phyloP scores from a whole-genome alignment of 2,113 vertebrate species.

The Psephotus haematonotus region DNA sequence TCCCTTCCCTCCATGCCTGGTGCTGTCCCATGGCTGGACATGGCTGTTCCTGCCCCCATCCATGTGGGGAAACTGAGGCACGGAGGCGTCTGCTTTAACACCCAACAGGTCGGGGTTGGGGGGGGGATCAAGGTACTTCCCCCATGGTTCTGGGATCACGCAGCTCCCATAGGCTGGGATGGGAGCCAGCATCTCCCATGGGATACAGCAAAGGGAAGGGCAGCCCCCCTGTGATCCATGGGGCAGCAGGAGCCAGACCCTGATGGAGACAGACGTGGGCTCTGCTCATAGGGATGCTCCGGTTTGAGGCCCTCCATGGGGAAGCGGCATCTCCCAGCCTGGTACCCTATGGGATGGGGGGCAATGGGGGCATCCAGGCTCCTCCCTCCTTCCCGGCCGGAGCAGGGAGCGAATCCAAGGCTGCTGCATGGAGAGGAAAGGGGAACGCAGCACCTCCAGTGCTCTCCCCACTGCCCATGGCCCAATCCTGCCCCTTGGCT shows the following conservation, averaged over 20 bases:
- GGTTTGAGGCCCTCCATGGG: background rate
- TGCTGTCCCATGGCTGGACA: background rate
- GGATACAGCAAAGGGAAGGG: no score
- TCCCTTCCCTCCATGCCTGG: background rate
- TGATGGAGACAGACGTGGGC: background rate
- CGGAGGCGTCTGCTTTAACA: background rate
- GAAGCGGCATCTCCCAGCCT: background rate
- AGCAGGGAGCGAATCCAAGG: background rate
- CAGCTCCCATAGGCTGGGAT: background rate
- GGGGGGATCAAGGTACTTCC: background rate
- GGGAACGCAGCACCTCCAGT: background rate
- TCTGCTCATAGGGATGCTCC: background rate
- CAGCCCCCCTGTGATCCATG: background rate
- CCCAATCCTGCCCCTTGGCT: background rate
- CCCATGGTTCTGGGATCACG: background rate
- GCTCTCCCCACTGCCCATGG: background rate
- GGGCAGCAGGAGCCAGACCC: background rate
- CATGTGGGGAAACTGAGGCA: background rate
- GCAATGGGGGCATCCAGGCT: background rate
- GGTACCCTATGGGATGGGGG: background rate
- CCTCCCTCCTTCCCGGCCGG: accelerated
- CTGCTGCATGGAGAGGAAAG: background rate
- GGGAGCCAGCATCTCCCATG: background rate
- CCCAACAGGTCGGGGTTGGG: background rate
- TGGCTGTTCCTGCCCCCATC: background rate